Evolutionary conservation across 2,113 vertebrate genomes (phyloP).

Genomic region (Rattus norvegicus): GRCr8 NC_086022.1:22698501-22699000

Average conservation of each 20-base stretch:
- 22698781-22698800: background rate
- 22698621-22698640: background rate
- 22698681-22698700: background rate
- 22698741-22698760: background rate
- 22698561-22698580: background rate
- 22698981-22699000: background rate
- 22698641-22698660: rapidly evolving
- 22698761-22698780: background rate
- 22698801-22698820: background rate
- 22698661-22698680: background rate
- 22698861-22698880: background rate
- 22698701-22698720: background rate
- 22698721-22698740: background rate
- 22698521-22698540: background rate
- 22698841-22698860: background rate
- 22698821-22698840: background rate
- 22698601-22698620: too few species aligned
- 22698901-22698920: background rate
- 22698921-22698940: background rate
- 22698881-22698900: background rate
- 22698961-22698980: background rate
- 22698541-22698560: background rate
- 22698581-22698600: background rate
- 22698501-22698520: background rate
- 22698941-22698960: background rate